These are phyloP conservation scores for Spisula subtruncata DNA, from an alignment of 2,888 invertebrate species.

Conservation along the genomic window DNA sequence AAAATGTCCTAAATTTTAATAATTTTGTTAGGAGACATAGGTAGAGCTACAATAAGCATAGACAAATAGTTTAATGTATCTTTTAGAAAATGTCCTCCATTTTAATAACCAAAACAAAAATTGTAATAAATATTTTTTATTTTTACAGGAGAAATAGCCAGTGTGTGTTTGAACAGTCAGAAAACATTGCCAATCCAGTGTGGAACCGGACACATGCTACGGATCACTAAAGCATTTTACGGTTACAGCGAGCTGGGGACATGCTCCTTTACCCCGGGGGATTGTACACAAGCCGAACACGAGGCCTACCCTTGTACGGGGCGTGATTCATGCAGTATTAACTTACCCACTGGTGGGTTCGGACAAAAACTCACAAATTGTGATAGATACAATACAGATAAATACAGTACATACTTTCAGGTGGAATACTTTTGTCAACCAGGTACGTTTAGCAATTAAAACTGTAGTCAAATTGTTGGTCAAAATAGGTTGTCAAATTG, in stretches of 20 bases:
- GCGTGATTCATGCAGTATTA: constrained; percentile 79
- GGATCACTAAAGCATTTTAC: constrained; percentile 83
- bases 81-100: too few relatives aligned
- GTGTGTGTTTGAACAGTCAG: constrained; percentile 79
- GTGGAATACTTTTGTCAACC: constrained; percentile 85
- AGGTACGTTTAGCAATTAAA: too few relatives aligned
- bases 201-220: constrained; percentile 81
- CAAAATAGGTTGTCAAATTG: too few relatives aligned
- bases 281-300: constrained; percentile 81
- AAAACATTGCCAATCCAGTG: constrained; percentile 81
- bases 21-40: too few relatives aligned
- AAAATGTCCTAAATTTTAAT: too few relatives aligned
- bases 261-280: constrained; percentile 78
- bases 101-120: background rate
- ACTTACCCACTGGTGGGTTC: constrained; percentile 78
- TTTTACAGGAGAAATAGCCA: constrained; percentile 75
- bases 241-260: constrained; percentile 78
- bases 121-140: background rate
- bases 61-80: too few relatives aligned
- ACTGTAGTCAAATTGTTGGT: too few relatives aligned
- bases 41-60: too few relatives aligned
- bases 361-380: constrained; percentile 80
- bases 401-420: constrained; percentile 85
- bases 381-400: constrained; percentile 57
- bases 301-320: constrained; percentile 84